Conservation (phyloP, 2,113 vertebrate genomes). For the Galbula dea region DNA sequence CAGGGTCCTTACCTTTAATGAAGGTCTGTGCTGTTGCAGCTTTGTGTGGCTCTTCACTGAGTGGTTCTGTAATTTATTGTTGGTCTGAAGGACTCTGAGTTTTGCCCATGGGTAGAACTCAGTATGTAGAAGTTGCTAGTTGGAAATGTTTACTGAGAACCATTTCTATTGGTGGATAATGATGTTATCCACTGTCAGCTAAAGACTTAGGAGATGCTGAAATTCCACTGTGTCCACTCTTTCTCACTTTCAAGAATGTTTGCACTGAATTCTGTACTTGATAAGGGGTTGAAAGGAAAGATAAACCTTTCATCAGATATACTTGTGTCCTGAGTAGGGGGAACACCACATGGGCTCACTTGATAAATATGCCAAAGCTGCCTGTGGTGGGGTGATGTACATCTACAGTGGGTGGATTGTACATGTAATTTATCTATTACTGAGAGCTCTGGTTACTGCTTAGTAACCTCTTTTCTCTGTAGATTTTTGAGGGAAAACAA, state of each 20-base stretch:
- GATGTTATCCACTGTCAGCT: not conserved
- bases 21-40: not conserved
- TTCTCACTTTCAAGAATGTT: not conserved
- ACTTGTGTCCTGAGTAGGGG: not conserved
- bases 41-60: not conserved
- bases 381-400: not conserved
- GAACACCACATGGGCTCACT: not conserved
- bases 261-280: not conserved
- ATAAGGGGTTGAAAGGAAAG: not conserved
- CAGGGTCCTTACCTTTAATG: not conserved
- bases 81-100: not conserved
- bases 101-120: not conserved
- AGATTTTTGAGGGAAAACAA: not conserved
- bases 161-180: not conserved
- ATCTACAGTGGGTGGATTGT: not conserved
- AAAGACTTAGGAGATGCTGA: not conserved
- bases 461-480: not conserved
- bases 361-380: not conserved
- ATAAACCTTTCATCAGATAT: not conserved
- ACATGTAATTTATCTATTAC: not conserved
- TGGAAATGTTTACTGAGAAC: not conserved
- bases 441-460: not conserved
- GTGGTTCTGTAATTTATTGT: rapidly evolving
- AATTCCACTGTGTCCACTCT: not conserved
- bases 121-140: not conserved